Evolutionary conservation across 35 echinoderm and acorn worm genomes (phyloP).

Genomic region (Patiria miniata): DNA sequence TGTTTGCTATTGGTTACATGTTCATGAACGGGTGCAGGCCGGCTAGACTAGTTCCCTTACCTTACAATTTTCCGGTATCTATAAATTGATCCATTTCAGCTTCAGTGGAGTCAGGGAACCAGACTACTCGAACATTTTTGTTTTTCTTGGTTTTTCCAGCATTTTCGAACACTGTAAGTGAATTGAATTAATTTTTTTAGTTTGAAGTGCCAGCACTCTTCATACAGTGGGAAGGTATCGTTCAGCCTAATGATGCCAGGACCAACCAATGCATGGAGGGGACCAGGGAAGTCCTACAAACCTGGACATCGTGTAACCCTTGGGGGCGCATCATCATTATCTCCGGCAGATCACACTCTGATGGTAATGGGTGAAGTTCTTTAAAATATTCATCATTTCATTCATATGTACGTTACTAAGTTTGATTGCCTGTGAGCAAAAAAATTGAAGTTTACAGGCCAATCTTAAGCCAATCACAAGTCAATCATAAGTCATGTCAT

Average conservation of each 20-base stretch:
- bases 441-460: too few relatives aligned
- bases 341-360: neutral
- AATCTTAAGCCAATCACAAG: neutral
- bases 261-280: neutral
- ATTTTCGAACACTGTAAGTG: neutral
- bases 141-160: neutral
- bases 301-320: constrained; percentile 24
- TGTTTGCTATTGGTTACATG: too few relatives aligned
- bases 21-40: too few relatives aligned
- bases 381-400: too few relatives aligned
- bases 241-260: neutral
- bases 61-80: too few relatives aligned
- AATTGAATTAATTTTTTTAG: constrained; percentile 28
- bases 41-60: too few relatives aligned
- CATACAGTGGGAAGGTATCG: constrained; percentile 40
- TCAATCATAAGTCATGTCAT: too few relatives aligned
- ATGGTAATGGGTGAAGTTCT: constrained; percentile 2
- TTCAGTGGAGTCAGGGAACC: too few relatives aligned
- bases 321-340: constrained; percentile 61
- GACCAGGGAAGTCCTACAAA: constrained; percentile 3
- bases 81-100: too few relatives aligned
- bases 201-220: constrained; percentile 69
- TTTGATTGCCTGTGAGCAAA: too few relatives aligned
- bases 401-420: too few relatives aligned
- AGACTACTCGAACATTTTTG: too few relatives aligned